Conservation (phyloP, 2,113 vertebrate genomes). For the Kryptolebias marmoratus region DNA sequence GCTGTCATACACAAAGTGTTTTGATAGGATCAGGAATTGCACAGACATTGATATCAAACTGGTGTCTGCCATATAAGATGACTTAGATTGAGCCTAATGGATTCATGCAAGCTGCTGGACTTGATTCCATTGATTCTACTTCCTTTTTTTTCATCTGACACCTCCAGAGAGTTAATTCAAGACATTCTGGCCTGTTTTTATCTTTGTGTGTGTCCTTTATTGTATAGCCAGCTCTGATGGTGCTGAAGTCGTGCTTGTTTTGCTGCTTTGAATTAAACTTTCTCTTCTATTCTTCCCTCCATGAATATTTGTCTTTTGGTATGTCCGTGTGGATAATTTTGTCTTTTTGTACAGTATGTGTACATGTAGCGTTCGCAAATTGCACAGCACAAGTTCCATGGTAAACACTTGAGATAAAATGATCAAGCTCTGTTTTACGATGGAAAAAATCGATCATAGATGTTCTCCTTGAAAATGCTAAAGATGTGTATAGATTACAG, state of each 20-base stretch:
- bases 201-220: constrained; percentile 42
- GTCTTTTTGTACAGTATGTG: too few relatives aligned
- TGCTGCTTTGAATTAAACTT: constrained; percentile 32
- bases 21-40: constrained; percentile 54
- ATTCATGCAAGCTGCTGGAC: constrained; percentile 46
- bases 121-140: constrained; percentile 49
- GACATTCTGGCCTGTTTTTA: constrained; percentile 44
- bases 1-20: constrained; percentile 50
- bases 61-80: constrained; percentile 51
- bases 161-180: constrained; percentile 54
- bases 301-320: constrained; percentile 3
- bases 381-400: background rate
- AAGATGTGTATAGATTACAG: constrained; percentile 56
- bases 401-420: constrained; percentile 21
- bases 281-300: constrained; percentile 21
- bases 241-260: constrained; percentile 38
- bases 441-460: constrained; percentile 45
- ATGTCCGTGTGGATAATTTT: background rate
- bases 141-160: constrained; percentile 23
- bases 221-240: constrained; percentile 39
- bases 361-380: constrained; percentile 7
- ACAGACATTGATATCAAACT: constrained; percentile 55
- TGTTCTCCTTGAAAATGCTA: constrained; percentile 51
- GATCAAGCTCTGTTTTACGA: constrained; percentile 54
- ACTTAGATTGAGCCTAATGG: constrained; percentile 59